Percentiles rank a stretch among this genome's conserved stretches.
phyloP scores from a whole-genome alignment of 2,888 invertebrate species.

The Dysmachus trigonus region DNA sequence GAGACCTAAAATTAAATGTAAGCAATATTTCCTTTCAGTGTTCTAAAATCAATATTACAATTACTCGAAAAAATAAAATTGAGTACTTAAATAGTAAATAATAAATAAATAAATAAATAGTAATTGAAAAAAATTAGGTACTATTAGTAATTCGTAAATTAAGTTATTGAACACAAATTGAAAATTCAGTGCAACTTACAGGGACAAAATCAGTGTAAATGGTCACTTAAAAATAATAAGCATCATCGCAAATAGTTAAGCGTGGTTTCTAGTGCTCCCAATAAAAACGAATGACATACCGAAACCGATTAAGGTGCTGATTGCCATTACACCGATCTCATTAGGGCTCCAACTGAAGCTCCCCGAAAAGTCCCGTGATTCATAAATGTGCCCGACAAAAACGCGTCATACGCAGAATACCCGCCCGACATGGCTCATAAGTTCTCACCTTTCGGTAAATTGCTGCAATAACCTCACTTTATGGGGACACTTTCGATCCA shows the following conservation, averaged over 20 bases:
- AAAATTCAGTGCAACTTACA: too few species aligned
- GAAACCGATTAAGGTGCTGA: background rate
- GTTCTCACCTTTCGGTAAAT: conserved; percentile 35
- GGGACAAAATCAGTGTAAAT: background rate
- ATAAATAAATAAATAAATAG: too few species aligned
- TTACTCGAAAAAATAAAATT: too few species aligned
- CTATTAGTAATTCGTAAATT: too few species aligned
- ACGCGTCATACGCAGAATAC: background rate
- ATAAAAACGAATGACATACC: background rate
- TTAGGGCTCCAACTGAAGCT: background rate
- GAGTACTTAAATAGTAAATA: too few species aligned
- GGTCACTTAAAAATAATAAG: background rate
- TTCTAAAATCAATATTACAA: too few species aligned
- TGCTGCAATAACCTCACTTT: conserved; percentile 15
- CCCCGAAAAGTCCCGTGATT: background rate
- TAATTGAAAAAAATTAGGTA: too few species aligned
- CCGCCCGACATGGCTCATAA: background rate
- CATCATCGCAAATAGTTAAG: background rate
- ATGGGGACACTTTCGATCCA: conserved; percentile 4
- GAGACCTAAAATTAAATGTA: too few species aligned
- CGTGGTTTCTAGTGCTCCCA: background rate
- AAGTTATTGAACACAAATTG: too few species aligned
- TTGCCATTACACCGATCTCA: background rate
- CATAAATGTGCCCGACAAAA: background rate
- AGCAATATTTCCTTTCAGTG: too few species aligned